A percentile compares a stretch with the other conserved stretches of the same genome.
Evolutionary conservation across 2,888 invertebrate genomes (phyloP).

Genomic region (Conomelus anceps): DNA sequence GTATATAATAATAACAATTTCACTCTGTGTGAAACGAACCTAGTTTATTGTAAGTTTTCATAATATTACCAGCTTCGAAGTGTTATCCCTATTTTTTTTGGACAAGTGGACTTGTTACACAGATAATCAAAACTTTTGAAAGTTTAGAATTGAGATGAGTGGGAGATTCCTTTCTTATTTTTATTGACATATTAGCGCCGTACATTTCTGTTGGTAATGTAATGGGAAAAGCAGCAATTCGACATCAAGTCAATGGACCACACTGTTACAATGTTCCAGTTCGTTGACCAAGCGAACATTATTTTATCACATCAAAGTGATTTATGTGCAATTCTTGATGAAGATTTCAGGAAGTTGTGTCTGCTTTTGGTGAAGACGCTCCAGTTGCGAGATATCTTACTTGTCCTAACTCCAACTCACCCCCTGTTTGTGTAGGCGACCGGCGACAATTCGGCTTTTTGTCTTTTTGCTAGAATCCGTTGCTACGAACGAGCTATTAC

Average conservation of each 20-base stretch:
- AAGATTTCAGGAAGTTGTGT: neutral
- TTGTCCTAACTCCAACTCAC: neutral
- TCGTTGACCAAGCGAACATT: neutral
- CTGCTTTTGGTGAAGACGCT: neutral
- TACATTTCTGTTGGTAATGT: neutral
- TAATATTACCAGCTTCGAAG: too few relatives aligned
- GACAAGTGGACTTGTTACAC: too few relatives aligned
- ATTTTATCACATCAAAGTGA: neutral
- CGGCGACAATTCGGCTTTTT: neutral
- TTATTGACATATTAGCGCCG: neutral
- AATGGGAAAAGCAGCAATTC: neutral
- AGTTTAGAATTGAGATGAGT: too few relatives aligned
- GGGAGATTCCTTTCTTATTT: too few relatives aligned
- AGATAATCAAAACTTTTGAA: too few relatives aligned
- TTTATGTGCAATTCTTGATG: neutral
- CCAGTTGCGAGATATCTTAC: neutral
- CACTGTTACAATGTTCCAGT: neutral
- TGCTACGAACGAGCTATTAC: neutral
- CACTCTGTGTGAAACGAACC: too few relatives aligned
- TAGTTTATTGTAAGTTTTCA: too few relatives aligned
- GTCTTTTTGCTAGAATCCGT: neutral
- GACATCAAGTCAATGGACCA: neutral
- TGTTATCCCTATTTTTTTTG: too few relatives aligned
- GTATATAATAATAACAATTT: too few relatives aligned
- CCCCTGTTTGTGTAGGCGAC: neutral